These are phyloP conservation scores for Caenorhabditis imperialis DNA, from an alignment of 2,888 invertebrate species.

Conservation along the genomic window DNA sequence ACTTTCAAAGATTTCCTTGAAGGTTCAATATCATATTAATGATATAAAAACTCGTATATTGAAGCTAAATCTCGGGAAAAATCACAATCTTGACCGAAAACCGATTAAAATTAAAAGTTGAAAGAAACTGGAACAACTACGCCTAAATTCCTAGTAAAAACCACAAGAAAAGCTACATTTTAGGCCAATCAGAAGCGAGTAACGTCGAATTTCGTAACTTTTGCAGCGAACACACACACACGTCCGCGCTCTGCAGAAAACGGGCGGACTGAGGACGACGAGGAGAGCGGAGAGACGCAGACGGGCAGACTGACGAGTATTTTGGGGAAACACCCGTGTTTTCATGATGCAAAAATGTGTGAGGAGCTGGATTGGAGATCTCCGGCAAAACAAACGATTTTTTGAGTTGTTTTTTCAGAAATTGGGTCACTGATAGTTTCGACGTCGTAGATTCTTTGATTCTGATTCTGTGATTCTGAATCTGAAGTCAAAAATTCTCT, in stretches of 20 bases:
- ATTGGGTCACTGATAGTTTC: no score
- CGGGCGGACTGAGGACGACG: constrained; percentile 10
- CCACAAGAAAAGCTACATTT: constrained; percentile 2
- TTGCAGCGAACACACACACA: constrained; percentile 32
- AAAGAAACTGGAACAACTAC: no score
- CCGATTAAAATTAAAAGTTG: no score
- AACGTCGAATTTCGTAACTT: constrained; percentile 37
- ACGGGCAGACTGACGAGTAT: constrained; percentile 18
- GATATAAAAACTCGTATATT: no score
- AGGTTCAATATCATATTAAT: no score
- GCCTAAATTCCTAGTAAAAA: neutral
- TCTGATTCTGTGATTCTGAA: no score
- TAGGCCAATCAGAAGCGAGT: constrained; percentile 20
- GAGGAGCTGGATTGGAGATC: neutral
- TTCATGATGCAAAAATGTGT: constrained; percentile 49
- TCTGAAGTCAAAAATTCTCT: no score
- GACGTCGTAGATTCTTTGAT: no score
- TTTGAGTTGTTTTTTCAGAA: no score
- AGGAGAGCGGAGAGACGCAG: constrained; percentile 28
- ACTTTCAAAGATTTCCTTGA: no score
- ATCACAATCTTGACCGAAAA: no score
- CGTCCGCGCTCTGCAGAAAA: constrained; percentile 22
- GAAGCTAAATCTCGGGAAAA: no score
- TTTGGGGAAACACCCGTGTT: constrained; percentile 48
- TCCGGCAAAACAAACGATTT: neutral